Evolutionary conservation across 1,140 invertebrate genomes (phyloP).

Genomic region (Ceratitis capitata): DNA sequence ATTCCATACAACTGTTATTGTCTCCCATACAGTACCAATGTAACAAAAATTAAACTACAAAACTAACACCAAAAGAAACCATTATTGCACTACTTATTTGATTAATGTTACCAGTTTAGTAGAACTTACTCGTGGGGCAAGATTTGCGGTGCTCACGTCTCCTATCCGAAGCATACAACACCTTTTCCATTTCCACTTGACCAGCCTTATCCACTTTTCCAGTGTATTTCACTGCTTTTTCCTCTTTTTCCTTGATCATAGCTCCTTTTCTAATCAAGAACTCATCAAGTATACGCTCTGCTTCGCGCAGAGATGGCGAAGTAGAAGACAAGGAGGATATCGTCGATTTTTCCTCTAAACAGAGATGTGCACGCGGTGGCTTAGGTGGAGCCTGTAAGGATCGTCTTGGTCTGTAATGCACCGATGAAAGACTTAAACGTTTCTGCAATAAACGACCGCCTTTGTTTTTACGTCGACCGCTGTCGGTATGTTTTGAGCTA

Average conservation of each 20-base stretch:
- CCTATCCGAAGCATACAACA: not conserved
- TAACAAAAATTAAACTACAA: not conserved
- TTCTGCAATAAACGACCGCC: slow-evolving; percentile 54
- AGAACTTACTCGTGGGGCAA: slow-evolving; percentile 57
- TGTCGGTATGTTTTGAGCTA: slow-evolving; percentile 5
- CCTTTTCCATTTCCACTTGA: not conserved
- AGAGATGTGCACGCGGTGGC: slow-evolving; percentile 52
- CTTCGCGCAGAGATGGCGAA: slow-evolving; percentile 55
- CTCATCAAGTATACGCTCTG: slow-evolving; percentile 56
- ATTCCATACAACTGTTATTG: not conserved
- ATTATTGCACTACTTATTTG: slow-evolving; percentile 9
- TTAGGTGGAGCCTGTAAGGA: slow-evolving; percentile 52
- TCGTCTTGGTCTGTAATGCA: slow-evolving; percentile 51
- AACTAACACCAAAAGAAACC: slow-evolving; percentile 24
- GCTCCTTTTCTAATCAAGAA: slow-evolving; percentile 55
- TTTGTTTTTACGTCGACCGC: slow-evolving; percentile 17
- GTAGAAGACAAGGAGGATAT: slow-evolving; percentile 52
- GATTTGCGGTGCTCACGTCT: slow-evolving; percentile 50
- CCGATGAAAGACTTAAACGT: slow-evolving; percentile 49
- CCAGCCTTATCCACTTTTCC: not conserved
- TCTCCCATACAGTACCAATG: not conserved
- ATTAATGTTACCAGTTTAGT: not conserved
- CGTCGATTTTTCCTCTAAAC: slow-evolving; percentile 51
- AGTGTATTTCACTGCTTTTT: not conserved
- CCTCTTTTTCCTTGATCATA: slow-evolving; percentile 41